Evolutionary conservation across 2,888 invertebrate species (phyloP).

Genomic region (Thyatira batis): DNA sequence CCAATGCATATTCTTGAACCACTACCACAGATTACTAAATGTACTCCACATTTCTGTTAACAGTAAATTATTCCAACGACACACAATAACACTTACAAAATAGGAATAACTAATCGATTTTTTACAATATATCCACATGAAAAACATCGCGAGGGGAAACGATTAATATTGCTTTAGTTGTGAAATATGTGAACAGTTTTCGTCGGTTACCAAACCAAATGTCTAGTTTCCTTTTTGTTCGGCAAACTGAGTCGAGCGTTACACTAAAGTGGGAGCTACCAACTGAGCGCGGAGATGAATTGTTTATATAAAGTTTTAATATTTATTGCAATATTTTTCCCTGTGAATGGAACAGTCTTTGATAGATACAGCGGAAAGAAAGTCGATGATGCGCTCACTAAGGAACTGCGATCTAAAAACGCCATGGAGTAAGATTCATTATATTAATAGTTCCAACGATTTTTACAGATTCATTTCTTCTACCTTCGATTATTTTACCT

Average conservation of each 20-base stretch:
- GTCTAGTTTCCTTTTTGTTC: not conserved
- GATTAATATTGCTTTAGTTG: not conserved
- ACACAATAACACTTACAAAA: constrained; percentile 1
- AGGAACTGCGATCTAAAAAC: constrained; percentile 40
- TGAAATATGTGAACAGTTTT: not conserved
- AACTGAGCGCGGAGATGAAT: constrained; percentile 23
- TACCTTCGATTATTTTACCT: not conserved
- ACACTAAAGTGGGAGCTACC: constrained; percentile 6
- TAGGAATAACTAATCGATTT: not conserved
- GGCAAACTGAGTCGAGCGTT: constrained; percentile 2
- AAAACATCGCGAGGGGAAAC: constrained; percentile 1
- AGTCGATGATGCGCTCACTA: constrained; percentile 38
- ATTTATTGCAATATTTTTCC: constrained; percentile 37
- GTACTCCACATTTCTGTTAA: too few species aligned
- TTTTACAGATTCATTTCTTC: not conserved
- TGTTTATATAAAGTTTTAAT: constrained; percentile 32
- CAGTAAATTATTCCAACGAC: not conserved
- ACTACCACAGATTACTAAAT: too few species aligned
- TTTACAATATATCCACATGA: not conserved
- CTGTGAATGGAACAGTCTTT: constrained; percentile 39
- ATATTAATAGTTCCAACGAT: constrained; percentile 5
- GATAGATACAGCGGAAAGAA: constrained; percentile 57
- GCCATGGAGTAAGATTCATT: constrained; percentile 45
- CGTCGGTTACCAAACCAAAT: not conserved
- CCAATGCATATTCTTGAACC: too few species aligned